phyloP scores from a whole-genome alignment of 2,888 invertebrate species.

The Drosophila nr. medialis region DNA sequence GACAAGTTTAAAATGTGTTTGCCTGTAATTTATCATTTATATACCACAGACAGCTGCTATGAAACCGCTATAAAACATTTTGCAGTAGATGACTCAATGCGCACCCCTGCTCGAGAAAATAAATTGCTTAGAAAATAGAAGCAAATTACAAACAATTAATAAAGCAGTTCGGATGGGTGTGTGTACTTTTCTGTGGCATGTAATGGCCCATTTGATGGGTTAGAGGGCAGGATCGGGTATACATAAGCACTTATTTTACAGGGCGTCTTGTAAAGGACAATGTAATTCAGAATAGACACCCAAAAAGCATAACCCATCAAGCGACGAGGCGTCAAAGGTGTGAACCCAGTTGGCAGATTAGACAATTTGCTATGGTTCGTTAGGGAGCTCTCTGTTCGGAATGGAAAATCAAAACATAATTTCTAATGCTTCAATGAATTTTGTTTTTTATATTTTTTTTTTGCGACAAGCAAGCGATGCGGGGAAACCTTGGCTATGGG shows the following conservation, averaged over 20 bases:
- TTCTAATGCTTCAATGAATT: conserved; percentile 66
- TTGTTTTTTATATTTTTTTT: conserved; percentile 1
- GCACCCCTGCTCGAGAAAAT: conserved; percentile 44
- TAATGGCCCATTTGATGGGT: conserved; percentile 56
- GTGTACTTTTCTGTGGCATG: conserved; percentile 36
- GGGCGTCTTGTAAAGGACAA: conserved; percentile 59
- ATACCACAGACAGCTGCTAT: neutral
- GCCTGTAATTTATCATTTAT: conserved; percentile 11
- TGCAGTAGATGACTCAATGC: conserved; percentile 13
- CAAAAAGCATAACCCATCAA: conserved; percentile 29
- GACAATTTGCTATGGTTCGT: conserved; percentile 76
- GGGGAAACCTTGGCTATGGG: conserved; percentile 42
- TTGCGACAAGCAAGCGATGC: conserved; percentile 17
- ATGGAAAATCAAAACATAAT: conserved; percentile 77
- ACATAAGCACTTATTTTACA: neutral
- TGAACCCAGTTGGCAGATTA: conserved; percentile 72
- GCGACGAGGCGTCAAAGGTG: conserved; percentile 63
- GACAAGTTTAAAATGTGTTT: conserved; percentile 1
- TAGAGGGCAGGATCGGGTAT: conserved; percentile 26
- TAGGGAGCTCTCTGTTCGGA: conserved; percentile 49
- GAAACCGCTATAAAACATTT: conserved; percentile 30
- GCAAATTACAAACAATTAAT: conserved; percentile 78
- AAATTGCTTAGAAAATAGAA: conserved; percentile 70
- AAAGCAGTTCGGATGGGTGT: conserved; percentile 43
- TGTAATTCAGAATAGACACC: conserved; percentile 46